Conservation (phyloP, 2,797 vertebrate genomes). For the Malacoctenus gilli region DNA sequence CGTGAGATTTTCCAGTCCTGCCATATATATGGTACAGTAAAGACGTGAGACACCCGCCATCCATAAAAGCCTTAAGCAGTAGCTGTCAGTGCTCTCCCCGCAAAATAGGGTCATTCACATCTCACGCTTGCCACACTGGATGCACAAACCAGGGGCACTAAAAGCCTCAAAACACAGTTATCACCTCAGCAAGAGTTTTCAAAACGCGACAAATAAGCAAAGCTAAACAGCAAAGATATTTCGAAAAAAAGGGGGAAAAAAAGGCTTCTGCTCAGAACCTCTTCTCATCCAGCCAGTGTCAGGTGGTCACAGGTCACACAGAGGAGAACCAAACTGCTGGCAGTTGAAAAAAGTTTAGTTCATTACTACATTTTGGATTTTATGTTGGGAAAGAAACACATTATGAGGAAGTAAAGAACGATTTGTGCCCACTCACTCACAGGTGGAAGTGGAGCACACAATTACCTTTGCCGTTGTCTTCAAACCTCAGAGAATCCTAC, state of each 20-base stretch:
- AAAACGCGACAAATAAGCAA: slow-evolving; percentile 26
- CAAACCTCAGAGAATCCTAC: no score
- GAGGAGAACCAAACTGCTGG: slow-evolving; percentile 15
- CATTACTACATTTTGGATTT: no score
- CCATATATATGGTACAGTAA: slow-evolving; percentile 15
- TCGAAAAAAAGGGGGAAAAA: no score
- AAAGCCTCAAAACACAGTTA: slow-evolving; percentile 27
- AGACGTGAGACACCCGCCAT: slow-evolving; percentile 16
- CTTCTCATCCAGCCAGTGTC: slow-evolving; percentile 14
- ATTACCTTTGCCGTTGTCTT: no score
- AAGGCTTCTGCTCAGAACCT: slow-evolving; percentile 7
- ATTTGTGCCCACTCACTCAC: no score
- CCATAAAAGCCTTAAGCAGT: slow-evolving; percentile 11
- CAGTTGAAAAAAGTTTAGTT: no score
- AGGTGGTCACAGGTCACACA: slow-evolving; percentile 33
- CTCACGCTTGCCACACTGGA: slow-evolving; percentile 2
- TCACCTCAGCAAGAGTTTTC: slow-evolving; percentile 26
- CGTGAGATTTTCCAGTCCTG: neutral
- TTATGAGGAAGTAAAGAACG: no score
- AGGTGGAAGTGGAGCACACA: no score
- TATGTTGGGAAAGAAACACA: no score
- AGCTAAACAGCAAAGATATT: slow-evolving; percentile 14
- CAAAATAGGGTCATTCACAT: slow-evolving; percentile 24
- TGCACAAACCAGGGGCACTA: slow-evolving; percentile 16
- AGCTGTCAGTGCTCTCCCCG: slow-evolving; percentile 3